Base-by-base conservation (phyloP, 2,797 vertebrate species). In the Hozukius guyotensis region DNA sequence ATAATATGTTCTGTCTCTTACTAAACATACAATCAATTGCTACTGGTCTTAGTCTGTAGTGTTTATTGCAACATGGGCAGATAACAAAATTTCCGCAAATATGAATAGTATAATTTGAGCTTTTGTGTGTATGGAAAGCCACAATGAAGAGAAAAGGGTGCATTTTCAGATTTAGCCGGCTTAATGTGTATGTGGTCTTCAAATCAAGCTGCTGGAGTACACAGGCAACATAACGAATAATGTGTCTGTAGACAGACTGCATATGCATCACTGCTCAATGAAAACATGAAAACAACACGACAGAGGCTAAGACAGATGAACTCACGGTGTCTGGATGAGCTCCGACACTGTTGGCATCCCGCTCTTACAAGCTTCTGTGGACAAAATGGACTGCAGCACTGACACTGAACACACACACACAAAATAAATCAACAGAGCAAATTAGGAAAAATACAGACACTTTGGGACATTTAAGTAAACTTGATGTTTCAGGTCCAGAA, bases 321-420 rank as follows among this genome's bases (percentile, higher is more conserved):
- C 98, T 98, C 95, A 99, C 98, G 96, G 96, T 75, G 97, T 98
- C 92, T 98, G 97, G 77, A 99, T 93, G 90, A 99, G 97, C 87
- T 96, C 96, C 49, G 96, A 93, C 84, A 97, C 92, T 8, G 96
- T 95, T 29, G 98, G 98, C 97, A 99, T 97, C 79, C 97, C 96
- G 11, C 95, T 96, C 96, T 99, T 99, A 94, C 97, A 96, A 87
- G 98, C 97, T 75, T 99, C 98, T 74, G 96, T 95, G 86, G 98
- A 98, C 94, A 99, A 94, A 89, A 98, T 97, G 91, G 97, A 98
- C 96, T 97, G 97, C 93, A 99, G 95, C 77, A 99, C 97, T 13
- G 97, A 95, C 82, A 97, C 98, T 99, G 91, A n/a, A 77, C 49
- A 80, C 64, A 82, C 29, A 31, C 63, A 84, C 66, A 79, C 27